Base-by-base conservation (phyloP, 2,888 invertebrate genomes). In the Atrina japonica region DNA sequence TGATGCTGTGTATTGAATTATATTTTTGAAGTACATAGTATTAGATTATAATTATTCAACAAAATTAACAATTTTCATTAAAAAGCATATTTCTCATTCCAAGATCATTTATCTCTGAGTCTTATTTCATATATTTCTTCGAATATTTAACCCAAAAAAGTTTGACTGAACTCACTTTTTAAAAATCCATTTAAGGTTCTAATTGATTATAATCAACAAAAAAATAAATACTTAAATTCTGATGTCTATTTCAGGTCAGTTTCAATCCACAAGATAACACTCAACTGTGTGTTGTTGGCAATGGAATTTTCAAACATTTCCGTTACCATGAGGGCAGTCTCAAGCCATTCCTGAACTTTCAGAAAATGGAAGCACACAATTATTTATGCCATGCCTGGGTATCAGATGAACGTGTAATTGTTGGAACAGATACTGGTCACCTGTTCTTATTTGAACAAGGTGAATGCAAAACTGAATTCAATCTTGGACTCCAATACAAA, bases 381-480 rank as follows among this genome's bases (percentile, higher is more conserved):
- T 94, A 96, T 80, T 94, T 94, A 14, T 94, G 94, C 55, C 94
- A 95, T 83, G 93, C 95, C 77, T 98, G 97, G 95, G 89, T 97
- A 50, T 94, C 95, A 1, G 93, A 95, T 70, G 97, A 97, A 84
- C 92, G 96, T 60, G 93, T 97, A n/a, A 91, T 96, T 77, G 94
- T 94, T 53, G 97, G 97, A 1, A 96, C 96, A 0, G 92, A 93
- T 66, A 94, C 93, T 70, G 96, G 96, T 27, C 92, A 94, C 76
- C 92, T 97, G 45, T 92, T 96, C 86, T 92, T 96, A 70, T 93
- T 97, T 66, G 97, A 97, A 89, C 95, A 95, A 79, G 96, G 96
- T 0, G 97, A 97, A 78, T 90, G 96, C 56, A 94, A 88, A 72
- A 83, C 86, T 77, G 91, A 91, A 73, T 87, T 89, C 75, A 87